These are phyloP conservation scores for Castor canadensis DNA, from an alignment of 2,113 vertebrate species.

Conservation along the genomic window DNA sequence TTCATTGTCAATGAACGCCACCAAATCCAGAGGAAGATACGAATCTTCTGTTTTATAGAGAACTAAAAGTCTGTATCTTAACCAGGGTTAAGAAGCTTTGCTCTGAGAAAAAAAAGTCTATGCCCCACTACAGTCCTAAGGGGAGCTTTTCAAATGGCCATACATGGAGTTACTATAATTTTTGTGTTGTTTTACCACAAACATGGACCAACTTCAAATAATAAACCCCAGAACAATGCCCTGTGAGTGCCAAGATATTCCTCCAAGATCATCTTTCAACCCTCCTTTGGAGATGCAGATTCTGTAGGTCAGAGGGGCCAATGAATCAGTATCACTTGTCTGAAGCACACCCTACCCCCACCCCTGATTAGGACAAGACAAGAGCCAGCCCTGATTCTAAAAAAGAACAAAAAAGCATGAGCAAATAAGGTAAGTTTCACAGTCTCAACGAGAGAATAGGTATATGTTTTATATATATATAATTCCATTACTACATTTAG, in stretches of 20 bases:
- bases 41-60: background rate
- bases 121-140: background rate
- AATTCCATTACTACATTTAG: background rate
- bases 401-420: background rate
- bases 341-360: no score
- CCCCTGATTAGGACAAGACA: background rate
- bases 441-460: background rate
- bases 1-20: background rate
- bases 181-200: background rate
- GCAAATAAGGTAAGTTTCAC: background rate
- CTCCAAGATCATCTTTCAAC: background rate
- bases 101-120: background rate
- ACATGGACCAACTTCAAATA: background rate
- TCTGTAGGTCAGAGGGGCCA: background rate
- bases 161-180: background rate
- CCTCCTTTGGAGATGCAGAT: background rate
- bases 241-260: background rate
- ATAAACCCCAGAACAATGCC: background rate
- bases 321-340: background rate
- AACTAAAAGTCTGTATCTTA: background rate
- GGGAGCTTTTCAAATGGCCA: background rate
- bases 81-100: background rate
- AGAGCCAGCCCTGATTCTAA: background rate
- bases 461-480: background rate
- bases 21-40: background rate